A percentile compares a stretch with the other conserved stretches of the same genome.
Conservation (phyloP, 2,888 invertebrate species). For the Tipula lateralis region DNA sequence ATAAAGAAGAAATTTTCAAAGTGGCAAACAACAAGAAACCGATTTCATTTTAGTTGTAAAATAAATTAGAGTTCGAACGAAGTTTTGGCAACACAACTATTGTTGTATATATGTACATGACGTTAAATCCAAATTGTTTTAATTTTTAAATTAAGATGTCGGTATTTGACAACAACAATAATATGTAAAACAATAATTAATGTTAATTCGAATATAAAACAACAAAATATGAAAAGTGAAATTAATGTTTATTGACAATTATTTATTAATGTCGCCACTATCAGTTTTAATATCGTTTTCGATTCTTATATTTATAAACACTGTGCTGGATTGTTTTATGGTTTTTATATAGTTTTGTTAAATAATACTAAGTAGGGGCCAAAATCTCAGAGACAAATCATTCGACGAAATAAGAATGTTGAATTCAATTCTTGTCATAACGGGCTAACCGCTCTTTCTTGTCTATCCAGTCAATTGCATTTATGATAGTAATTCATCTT, state of each 20-base stretch:
- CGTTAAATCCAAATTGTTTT: neutral
- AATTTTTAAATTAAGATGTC: neutral
- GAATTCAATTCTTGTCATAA: too few species aligned
- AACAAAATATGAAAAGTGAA: neutral
- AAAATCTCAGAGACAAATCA: too few species aligned
- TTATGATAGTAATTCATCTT: too few species aligned
- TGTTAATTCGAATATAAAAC: neutral
- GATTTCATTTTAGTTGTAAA: neutral
- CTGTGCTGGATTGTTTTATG: neutral
- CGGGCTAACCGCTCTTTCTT: too few species aligned
- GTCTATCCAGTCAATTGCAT: too few species aligned
- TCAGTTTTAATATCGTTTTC: neutral
- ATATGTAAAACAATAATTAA: neutral
- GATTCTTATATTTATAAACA: neutral
- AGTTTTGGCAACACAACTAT: neutral
- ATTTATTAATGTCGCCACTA: neutral
- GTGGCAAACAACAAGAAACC: neutral
- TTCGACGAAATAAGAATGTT: too few species aligned
- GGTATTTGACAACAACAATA: neutral
- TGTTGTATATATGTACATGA: too few species aligned
- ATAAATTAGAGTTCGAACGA: neutral
- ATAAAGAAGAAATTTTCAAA: neutral
- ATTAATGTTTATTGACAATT: neutral
- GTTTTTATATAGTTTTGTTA: too few species aligned
- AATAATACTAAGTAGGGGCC: too few species aligned